Evolutionary conservation across 2,797 vertebrate species (phyloP).

Genomic region (Sebastiscus albofasciatus): DNA sequence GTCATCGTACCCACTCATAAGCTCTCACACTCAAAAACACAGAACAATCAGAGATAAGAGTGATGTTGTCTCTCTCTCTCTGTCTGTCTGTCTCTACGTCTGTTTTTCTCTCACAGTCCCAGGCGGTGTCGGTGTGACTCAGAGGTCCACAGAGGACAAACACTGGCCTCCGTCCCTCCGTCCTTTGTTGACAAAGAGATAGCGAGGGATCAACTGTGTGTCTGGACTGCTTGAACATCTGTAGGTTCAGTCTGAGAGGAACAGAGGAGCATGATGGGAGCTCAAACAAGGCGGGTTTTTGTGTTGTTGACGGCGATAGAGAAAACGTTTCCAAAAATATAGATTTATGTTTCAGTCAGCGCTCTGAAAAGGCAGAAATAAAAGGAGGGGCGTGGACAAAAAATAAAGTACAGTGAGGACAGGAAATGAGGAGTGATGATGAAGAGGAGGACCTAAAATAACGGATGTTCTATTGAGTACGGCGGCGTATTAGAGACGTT

Average conservation of each 20-base stretch:
- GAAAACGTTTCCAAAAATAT: slow-evolving; percentile 9
- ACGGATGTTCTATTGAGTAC: background rate
- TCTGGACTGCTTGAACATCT: background rate
- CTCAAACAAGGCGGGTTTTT: background rate
- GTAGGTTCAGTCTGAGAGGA: background rate
- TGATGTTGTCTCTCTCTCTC: background rate
- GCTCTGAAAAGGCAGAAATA: background rate
- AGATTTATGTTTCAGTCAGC: background rate
- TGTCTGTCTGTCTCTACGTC: background rate
- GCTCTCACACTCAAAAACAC: slow-evolving; percentile 12
- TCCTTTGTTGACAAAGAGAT: slow-evolving; percentile 31
- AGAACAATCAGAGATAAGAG: slow-evolving; percentile 29
- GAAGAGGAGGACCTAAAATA: background rate
- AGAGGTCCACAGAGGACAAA: slow-evolving; percentile 49
- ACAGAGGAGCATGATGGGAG: background rate
- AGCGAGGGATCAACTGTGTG: background rate
- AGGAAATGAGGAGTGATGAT: background rate
- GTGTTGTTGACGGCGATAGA: background rate
- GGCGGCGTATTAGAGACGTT: too few species aligned
- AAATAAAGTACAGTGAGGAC: background rate
- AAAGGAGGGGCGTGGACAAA: background rate
- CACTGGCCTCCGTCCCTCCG: slow-evolving; percentile 16
- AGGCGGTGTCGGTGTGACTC: slow-evolving; percentile 43
- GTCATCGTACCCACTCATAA: background rate
- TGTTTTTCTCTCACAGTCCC: slow-evolving; percentile 25